phyloP scores from a whole-genome alignment of 2,888 invertebrate genomes.

The Acronicta aceris region DNA sequence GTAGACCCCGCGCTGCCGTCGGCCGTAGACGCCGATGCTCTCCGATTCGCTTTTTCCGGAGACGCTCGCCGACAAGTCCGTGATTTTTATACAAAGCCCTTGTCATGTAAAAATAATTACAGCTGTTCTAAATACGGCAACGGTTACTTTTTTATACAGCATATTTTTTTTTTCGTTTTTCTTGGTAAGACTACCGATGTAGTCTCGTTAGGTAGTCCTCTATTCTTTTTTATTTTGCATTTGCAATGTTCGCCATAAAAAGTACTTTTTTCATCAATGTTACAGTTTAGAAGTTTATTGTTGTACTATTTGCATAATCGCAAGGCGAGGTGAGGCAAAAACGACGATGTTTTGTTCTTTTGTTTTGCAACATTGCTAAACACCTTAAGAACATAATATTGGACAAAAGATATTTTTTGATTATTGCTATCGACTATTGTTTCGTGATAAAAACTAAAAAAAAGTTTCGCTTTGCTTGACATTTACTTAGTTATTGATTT shows the following conservation, averaged over 20 bases:
- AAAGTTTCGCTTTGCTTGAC: constrained; percentile 73
- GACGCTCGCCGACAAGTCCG: constrained; percentile 45
- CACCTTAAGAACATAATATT: constrained; percentile 73
- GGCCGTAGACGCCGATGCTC: constrained; percentile 59
- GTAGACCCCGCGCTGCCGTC: constrained; percentile 81
- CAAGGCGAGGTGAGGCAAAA: constrained; percentile 83
- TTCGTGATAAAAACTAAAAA: constrained; percentile 67
- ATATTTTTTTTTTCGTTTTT: constrained; percentile 67
- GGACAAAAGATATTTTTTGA: constrained; percentile 84
- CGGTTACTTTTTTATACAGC: constrained; percentile 61
- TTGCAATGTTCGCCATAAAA: constrained; percentile 79
- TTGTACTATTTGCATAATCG: constrained; percentile 86
- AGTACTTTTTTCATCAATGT: constrained; percentile 76
- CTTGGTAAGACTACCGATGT: constrained; percentile 74
- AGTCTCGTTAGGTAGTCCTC: constrained; percentile 79
- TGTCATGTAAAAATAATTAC: constrained; percentile 51
- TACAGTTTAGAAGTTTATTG: constrained; percentile 86
- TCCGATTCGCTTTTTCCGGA: constrained; percentile 47
- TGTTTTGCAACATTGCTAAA: constrained; percentile 79
- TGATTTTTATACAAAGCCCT: constrained; percentile 50
- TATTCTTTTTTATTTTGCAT: constrained; percentile 78
- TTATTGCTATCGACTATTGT: constrained; percentile 79
- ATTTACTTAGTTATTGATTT: constrained; percentile 69
- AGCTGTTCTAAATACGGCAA: constrained; percentile 61
- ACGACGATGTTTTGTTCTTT: constrained; percentile 79